Percentiles rank a stretch among this genome's conserved stretches.
Conservation (phyloP, 1,140 invertebrate genomes). For the Batillaria attramentaria region DNA sequence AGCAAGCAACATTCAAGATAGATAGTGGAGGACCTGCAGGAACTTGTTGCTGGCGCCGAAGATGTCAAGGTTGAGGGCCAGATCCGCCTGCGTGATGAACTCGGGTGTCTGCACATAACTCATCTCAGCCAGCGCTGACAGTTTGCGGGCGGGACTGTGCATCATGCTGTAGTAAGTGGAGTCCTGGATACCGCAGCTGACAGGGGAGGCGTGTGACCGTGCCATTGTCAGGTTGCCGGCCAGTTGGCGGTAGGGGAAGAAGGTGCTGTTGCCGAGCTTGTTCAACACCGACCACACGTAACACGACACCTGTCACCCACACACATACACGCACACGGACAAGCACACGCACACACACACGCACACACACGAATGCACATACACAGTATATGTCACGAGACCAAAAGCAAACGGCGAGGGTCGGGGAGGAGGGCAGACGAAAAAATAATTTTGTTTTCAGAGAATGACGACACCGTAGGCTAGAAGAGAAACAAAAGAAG, state of each 20-base stretch:
- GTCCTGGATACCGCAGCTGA: neutral
- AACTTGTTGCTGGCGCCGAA: conserved; percentile 20
- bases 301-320: neutral
- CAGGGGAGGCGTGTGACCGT: neutral
- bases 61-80: neutral
- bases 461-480: too few relatives aligned
- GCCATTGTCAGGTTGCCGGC: neutral
- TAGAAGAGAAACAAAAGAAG: too few relatives aligned
- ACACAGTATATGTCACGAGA: neutral
- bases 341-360: too few relatives aligned
- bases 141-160: neutral
- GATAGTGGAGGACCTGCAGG: neutral
- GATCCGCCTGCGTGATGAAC: neutral
- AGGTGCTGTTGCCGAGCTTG: neutral
- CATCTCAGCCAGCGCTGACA: neutral
- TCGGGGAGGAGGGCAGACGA: neutral
- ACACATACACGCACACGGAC: too few relatives aligned
- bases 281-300: conserved; percentile 3
- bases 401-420: neutral
- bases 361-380: neutral
- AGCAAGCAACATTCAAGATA: neutral
- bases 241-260: neutral
- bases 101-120: neutral
- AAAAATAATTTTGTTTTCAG: neutral
- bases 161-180: neutral